Base-by-base conservation (phyloP, 2,113 vertebrate species). In the Trichechus manatus region DNA sequence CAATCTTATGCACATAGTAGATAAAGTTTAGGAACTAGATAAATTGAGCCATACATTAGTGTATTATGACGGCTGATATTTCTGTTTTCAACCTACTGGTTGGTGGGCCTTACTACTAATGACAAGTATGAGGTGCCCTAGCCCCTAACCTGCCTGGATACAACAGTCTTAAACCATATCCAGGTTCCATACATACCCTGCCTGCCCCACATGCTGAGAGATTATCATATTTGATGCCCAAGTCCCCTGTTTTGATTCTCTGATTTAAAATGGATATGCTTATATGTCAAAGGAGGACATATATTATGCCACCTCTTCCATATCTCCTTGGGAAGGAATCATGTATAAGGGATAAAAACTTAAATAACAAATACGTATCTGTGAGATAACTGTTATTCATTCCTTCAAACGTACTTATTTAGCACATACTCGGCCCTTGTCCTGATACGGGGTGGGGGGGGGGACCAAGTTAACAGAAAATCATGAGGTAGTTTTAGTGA, bases 321-420 rank as follows among this genome's bases (percentile, higher is more conserved):
- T 20, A 61, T 74, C 87, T 94, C n/a, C 50, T 93, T 77, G 77
- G 22, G 81, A 94, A 82, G 68, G 44, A 75, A 74, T 47, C 27
- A n/a, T 53, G 20, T 14, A 56, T 80, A 36, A 84, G 13, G 3
- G 33, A 82, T 77, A 93, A 91, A 81, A 44, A 84, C 5, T 59
- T 81, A 25, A 56, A 66, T 20, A 61, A 36, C 27, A 94, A 53
- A 91, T 75, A 6, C 27, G 10, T 44, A 3, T 25, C 11, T 83
- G 4, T 64, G 36, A 19, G 13, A 56, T 84, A 56, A 56, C 29
- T 84, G 44, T 77, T 74, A 89, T 81, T 84, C 39, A 66, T 87
- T 77, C 19, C 81, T 29, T 85, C 27, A 42, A 84, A 93, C 77
- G 19, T 47, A 23, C 89, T 96, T 47, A 50, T 20, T 64, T 82